Evolutionary conservation across 2,797 vertebrate genomes (phyloP).

Genomic region (Falco columbarius): DNA sequence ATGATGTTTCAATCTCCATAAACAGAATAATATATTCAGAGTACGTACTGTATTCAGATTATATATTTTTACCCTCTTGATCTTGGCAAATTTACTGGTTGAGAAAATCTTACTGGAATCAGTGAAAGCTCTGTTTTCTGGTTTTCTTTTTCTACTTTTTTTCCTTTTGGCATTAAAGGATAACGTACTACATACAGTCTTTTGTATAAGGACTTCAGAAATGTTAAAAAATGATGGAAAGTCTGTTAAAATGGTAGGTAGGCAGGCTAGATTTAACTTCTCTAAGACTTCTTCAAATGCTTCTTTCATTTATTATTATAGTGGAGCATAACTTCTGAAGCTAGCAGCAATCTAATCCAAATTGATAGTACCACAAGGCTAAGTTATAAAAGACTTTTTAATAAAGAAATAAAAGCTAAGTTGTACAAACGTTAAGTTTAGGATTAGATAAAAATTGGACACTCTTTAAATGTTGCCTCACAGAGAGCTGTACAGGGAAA

Average conservation of each 20-base stretch:
- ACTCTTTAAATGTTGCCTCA: not conserved
- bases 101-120: not conserved
- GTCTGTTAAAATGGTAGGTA: constrained; percentile 27
- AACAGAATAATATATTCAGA: not conserved
- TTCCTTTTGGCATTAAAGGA: not conserved
- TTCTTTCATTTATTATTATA: constrained; percentile 48
- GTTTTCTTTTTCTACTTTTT: not conserved
- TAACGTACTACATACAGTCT: not conserved
- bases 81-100: not conserved
- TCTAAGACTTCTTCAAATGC: constrained; percentile 36
- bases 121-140: not conserved
- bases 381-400: constrained; percentile 24
- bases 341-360: constrained; percentile 41
- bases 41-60: not conserved
- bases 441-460: not conserved
- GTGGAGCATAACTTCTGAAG: constrained; percentile 40
- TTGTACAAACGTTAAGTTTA: constrained; percentile 30
- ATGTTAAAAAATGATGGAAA: constrained; percentile 33
- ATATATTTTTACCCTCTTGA: not conserved
- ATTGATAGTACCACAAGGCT: constrained; percentile 35
- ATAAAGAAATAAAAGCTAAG: constrained; percentile 18
- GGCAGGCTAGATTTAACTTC: constrained; percentile 45
- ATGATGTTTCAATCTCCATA: not conserved
- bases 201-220: constrained; percentile 20
- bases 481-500: not conserved